phyloP scores from a whole-genome alignment of 2,888 invertebrate species.

The Athalia cordata region DNA sequence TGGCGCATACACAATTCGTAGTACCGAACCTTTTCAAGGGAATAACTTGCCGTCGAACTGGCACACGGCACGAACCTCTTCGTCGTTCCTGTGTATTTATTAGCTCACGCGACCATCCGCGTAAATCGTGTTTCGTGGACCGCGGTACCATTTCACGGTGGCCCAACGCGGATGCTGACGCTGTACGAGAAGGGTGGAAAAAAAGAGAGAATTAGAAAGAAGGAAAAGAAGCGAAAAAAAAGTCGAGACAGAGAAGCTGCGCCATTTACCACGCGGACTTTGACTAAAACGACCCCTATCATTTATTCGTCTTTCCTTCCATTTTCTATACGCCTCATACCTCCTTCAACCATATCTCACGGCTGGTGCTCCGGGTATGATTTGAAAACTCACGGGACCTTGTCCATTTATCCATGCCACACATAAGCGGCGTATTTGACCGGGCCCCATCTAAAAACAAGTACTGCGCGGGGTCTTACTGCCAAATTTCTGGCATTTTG shows the following conservation, averaged over 20 bases:
- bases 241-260: slow-evolving; percentile 47
- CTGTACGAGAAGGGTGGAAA: not conserved
- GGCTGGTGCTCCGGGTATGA: slow-evolving; percentile 27
- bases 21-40: too few species aligned
- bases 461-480: slow-evolving; percentile 10
- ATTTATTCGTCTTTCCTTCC: slow-evolving; percentile 53
- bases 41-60: slow-evolving; percentile 3
- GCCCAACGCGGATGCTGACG: slow-evolving; percentile 24
- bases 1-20: too few species aligned
- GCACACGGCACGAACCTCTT: slow-evolving; percentile 3
- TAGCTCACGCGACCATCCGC: slow-evolving; percentile 22
- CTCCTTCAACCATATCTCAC: slow-evolving; percentile 39
- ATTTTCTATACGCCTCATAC: not conserved
- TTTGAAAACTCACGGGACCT: slow-evolving; percentile 26
- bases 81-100: slow-evolving; percentile 18
- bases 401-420: slow-evolving; percentile 40
- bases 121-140: slow-evolving; percentile 30
- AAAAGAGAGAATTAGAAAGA: not conserved
- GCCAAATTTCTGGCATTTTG: slow-evolving; percentile 17
- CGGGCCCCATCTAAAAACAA: slow-evolving; percentile 16
- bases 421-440: not conserved
- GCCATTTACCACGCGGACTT: slow-evolving; percentile 58
- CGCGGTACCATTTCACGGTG: slow-evolving; percentile 25
- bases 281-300: slow-evolving; percentile 55
- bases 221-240: not conserved